phyloP scores from a whole-genome alignment of 2,888 invertebrate genomes.

The Torymus tubicola region DNA sequence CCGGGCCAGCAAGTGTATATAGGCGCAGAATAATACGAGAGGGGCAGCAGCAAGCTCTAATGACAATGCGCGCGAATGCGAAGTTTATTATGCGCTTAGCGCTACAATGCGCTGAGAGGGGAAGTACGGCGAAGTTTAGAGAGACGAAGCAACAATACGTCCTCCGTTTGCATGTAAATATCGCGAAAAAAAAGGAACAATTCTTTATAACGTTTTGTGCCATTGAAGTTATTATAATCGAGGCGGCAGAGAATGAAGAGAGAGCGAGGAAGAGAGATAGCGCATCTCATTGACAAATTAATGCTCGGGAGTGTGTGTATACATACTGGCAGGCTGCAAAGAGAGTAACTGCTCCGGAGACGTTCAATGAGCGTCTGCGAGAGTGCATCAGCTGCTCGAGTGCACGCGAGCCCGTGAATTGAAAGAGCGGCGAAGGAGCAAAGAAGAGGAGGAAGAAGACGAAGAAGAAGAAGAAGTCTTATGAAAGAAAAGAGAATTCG shows the following conservation, averaged over 20 bases:
- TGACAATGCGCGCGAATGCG: conserved; percentile 11
- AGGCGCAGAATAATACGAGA: neutral
- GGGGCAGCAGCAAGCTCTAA: conserved; percentile 1
- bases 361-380: neutral
- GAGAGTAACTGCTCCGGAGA: too few species aligned
- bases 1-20: neutral
- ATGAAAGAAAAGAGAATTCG: conserved; percentile 17
- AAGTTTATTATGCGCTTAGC: conserved; percentile 45
- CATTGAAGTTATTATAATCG: too few species aligned
- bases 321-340: too few species aligned
- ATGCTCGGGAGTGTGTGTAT: too few species aligned
- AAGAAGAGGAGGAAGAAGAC: neutral
- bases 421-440: neutral
- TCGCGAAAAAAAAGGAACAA: too few species aligned
- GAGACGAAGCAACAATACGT: too few species aligned
- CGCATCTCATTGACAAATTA: too few species aligned
- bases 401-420: neutral
- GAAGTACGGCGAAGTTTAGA: conserved; percentile 18
- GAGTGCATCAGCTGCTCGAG: conserved; percentile 34
- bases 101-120: neutral
- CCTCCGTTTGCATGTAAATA: too few species aligned
- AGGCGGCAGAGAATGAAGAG: too few species aligned
- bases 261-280: too few species aligned
- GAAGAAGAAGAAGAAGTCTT: neutral
- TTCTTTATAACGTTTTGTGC: too few species aligned